These are phyloP conservation scores for Melanotus villosus DNA, from an alignment of 2,888 invertebrate genomes.

Conservation along the genomic window DNA sequence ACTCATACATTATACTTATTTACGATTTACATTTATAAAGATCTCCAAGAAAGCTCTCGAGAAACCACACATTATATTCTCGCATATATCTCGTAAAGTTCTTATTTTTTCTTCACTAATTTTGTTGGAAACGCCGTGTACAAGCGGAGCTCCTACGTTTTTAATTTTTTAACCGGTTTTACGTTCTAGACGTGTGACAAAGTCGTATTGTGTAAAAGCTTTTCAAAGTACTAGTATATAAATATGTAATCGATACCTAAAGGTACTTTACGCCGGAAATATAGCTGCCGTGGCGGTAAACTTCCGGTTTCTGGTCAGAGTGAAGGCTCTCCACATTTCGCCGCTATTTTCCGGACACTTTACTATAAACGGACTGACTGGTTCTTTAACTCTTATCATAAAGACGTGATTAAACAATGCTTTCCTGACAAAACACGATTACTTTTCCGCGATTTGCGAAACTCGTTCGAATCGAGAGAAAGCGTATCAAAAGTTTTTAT, in stretches of 20 bases:
- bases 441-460: conserved; percentile 7
- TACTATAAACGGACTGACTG: background rate
- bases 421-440: background rate
- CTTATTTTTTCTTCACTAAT: too few relatives aligned
- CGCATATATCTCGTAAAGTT: background rate
- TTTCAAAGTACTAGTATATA: conserved; percentile 57
- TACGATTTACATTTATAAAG: conserved; percentile 29
- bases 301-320: conserved; percentile 52
- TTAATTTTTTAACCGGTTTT: background rate
- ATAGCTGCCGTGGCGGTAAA: conserved; percentile 52
- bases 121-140: too few relatives aligned
- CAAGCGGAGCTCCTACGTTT: background rate
- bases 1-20: conserved; percentile 20
- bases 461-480: background rate
- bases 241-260: conserved; percentile 58
- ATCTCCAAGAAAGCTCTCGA: conserved; percentile 30
- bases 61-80: background rate
- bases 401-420: conserved; percentile 6
- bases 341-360: conserved; percentile 38
- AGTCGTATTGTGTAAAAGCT: conserved; percentile 35
- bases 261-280: conserved; percentile 55
- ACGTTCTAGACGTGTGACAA: conserved; percentile 15
- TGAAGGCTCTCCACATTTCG: conserved; percentile 49
- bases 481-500: conserved; percentile 22
- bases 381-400: conserved; percentile 18